Percentiles rank a stretch among this genome's conserved stretches.
These are phyloP conservation scores for Alosa sapidissima DNA, from an alignment of 2,797 vertebrate species.

Conservation along the genomic window DNA sequence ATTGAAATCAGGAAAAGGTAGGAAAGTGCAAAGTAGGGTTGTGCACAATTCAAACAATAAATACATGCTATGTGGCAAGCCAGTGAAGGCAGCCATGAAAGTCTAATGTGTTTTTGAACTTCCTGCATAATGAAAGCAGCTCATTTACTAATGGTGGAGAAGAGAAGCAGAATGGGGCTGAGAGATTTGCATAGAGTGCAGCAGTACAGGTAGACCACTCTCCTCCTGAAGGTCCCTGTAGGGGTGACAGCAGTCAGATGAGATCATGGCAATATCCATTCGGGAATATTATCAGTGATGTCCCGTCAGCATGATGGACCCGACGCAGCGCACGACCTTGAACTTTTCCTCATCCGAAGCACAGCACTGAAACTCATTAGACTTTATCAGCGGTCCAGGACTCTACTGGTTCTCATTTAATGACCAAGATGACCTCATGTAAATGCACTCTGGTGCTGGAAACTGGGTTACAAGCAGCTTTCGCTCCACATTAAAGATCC, in stretches of 20 bases:
- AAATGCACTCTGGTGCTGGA: background rate
- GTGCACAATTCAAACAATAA: background rate
- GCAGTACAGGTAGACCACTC: background rate
- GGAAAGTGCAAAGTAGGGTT: background rate
- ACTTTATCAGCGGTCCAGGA: background rate
- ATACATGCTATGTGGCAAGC: background rate
- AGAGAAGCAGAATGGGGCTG: background rate
- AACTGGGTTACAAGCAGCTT: background rate
- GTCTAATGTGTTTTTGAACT: background rate
- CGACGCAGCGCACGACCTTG: background rate
- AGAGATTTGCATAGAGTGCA: background rate
- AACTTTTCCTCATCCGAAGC: slow-evolving; percentile 10
- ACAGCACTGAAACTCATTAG: slow-evolving; percentile 19
- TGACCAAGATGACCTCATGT: background rate
- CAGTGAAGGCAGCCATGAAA: background rate
- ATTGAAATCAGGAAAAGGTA: slow-evolving; percentile 92
- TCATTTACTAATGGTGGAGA: background rate
- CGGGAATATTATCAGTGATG: slow-evolving; percentile 5
- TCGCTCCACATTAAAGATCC: slow-evolving; percentile 9
- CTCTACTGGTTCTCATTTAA: background rate
- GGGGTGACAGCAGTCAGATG: background rate
- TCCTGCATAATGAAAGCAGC: background rate
- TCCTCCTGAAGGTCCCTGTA: background rate
- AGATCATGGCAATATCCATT: slow-evolving; percentile 10
- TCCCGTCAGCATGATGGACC: background rate